Evolutionary conservation across 53 echinoderm and acorn worm species (phyloP).

Genomic region (Holothuria leucospilota): DNA sequence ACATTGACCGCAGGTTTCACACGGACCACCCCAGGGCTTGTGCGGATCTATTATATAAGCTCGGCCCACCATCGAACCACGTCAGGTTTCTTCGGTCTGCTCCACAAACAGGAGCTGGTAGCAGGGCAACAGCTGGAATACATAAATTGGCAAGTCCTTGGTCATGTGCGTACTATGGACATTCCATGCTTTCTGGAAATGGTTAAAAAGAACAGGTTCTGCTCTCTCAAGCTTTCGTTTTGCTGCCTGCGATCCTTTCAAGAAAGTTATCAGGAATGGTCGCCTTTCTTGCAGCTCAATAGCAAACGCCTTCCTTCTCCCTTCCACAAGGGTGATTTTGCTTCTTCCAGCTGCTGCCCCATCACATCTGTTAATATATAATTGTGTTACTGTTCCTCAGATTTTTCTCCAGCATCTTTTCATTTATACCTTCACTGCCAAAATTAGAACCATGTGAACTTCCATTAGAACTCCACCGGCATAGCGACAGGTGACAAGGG

Average conservation of each 20-base stretch:
- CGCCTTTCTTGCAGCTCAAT: constrained; percentile 20
- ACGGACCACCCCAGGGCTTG: too few species aligned
- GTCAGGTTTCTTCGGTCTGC: too few species aligned
- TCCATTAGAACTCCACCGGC: constrained; percentile 57
- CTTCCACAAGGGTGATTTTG: constrained; percentile 41
- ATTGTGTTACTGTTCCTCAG: constrained; percentile 33
- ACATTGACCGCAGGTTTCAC: constrained; percentile 3
- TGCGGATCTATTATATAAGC: too few species aligned
- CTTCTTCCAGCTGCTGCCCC: constrained; percentile 52
- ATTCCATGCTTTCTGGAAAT: constrained; percentile 46
- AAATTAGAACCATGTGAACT: constrained; percentile 46
- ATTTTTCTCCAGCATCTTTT: constrained; percentile 37
- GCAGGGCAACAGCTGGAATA: constrained; percentile 53
- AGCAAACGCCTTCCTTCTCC: constrained; percentile 35
- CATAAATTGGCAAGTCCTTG: constrained; percentile 46
- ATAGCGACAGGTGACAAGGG: constrained; percentile 52
- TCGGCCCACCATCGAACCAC: too few species aligned
- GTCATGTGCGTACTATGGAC: constrained; percentile 51
- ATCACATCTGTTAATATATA: constrained; percentile 43
- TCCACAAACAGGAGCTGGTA: constrained; percentile 46
- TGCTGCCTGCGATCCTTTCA: constrained; percentile 65
- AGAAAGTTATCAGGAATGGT: constrained; percentile 48
- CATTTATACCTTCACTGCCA: constrained; percentile 31
- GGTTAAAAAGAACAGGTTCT: constrained; percentile 37
- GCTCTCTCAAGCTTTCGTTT: constrained; percentile 42